Base-by-base conservation (phyloP, 2,797 vertebrate species). In the Enteromius afrohamiltoni region DNA sequence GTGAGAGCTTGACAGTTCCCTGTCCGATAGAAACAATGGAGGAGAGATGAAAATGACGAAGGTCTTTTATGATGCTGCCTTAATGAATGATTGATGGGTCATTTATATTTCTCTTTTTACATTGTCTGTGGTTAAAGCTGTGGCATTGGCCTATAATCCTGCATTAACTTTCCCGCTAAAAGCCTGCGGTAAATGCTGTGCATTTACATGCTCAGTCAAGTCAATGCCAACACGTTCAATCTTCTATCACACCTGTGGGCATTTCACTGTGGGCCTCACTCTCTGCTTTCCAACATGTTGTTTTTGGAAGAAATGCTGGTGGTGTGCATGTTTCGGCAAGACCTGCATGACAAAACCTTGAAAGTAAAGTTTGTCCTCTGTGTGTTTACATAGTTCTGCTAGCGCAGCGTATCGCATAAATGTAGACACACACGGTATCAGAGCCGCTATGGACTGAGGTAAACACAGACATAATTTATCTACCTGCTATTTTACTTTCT, bases 211-310 rank as follows among this genome's bases (percentile, higher is more conserved):
- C 14, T 79, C 29, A 79, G 62, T 68, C 77, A 79, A 79, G 69
- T 73, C 65, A 69, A 26, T 65, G 26, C 80, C 40, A 75, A 60
- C 79, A 76, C 47, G 53, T 70, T 77, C 37, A 70, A 31, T 83
- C 70, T 81, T 51, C 64, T 49, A 82, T 84, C 85, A 82, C 84
- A 86, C 85, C 85, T 88, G 79, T 79, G 79, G 86, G 83, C 77
- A 84, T 82, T 67, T 73, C 73, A 84, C 79, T 49, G 76, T 34
- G 85, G 62, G 49, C 84, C 78, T 85, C 80, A 17, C 74, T 78
- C 78, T 26, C 53, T 60, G 68, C 55, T 51, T 83, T 85, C 76
- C 73, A 79, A 62, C 4, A 10, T 70, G 78, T 87, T 85, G 73
- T 82, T 84, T 82, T 84, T 84, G 77, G 68, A 80, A 47, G n/a